These are phyloP conservation scores for Corydoras maculifer DNA, from an alignment of 2,113 vertebrate species.

Conservation along the genomic window DNA sequence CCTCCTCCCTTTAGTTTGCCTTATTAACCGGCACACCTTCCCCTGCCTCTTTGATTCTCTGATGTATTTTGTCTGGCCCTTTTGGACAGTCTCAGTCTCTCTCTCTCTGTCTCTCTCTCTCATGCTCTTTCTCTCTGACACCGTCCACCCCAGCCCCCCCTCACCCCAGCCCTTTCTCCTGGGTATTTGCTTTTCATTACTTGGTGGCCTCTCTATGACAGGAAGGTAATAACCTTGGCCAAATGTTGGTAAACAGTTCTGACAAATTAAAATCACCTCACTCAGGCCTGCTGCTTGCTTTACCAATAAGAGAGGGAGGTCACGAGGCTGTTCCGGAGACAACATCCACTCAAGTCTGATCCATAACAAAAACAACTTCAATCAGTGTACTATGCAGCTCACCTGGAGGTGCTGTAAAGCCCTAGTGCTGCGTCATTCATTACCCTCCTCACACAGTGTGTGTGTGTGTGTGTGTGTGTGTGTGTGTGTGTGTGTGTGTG, in stretches of 20 bases:
- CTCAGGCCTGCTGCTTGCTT: slow-evolving; percentile 23
- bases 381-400: slow-evolving; percentile 28
- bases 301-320: slow-evolving; percentile 30
- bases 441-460: background rate
- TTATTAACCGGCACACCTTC: slow-evolving; percentile 33
- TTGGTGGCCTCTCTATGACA: slow-evolving; percentile 63
- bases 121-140: background rate
- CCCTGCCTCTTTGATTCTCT: slow-evolving; percentile 17
- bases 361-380: slow-evolving; percentile 37
- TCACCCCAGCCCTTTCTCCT: slow-evolving; percentile 24
- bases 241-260: slow-evolving; percentile 72
- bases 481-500: slow-evolving; percentile 3
- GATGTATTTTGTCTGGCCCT: slow-evolving; percentile 8
- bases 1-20: slow-evolving; percentile 28
- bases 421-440: slow-evolving; percentile 21
- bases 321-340: slow-evolving; percentile 24
- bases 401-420: slow-evolving; percentile 33
- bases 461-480: background rate
- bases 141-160: background rate
- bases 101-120: slow-evolving; percentile 24
- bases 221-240: slow-evolving; percentile 67
- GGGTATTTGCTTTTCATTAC: slow-evolving; percentile 69
- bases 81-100: slow-evolving; percentile 23
- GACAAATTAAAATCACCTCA: slow-evolving; percentile 71
- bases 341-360: slow-evolving; percentile 27